Percentiles rank a stretch among this genome's conserved stretches.
phyloP scores from a whole-genome alignment of 2,797 vertebrate species.

The Ciconia nigra region DNA sequence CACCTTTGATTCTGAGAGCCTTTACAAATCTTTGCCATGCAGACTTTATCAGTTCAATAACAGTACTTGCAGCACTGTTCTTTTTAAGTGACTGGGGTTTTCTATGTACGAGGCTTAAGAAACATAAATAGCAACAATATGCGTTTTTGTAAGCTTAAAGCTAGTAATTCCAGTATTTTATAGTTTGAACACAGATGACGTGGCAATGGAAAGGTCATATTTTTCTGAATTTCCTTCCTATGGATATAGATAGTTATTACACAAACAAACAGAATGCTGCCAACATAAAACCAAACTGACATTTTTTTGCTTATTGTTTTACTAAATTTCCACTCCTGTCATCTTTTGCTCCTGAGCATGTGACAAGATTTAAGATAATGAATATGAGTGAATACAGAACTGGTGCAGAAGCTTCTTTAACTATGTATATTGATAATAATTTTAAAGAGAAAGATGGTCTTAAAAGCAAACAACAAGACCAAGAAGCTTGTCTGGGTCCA shows the following conservation, averaged over 20 bases:
- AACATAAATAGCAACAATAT: not conserved
- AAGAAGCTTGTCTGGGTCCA: not conserved
- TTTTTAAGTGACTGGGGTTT: not conserved
- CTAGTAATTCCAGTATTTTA: not conserved
- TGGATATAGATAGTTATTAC: not conserved
- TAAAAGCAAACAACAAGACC: not conserved
- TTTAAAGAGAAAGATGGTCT: not conserved
- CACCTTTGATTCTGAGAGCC: constrained; percentile 41
- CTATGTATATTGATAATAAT: not conserved
- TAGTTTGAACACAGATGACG: not conserved
- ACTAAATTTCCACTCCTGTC: not conserved
- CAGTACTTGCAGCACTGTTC: not conserved
- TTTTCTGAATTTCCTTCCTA: not conserved
- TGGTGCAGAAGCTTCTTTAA: not conserved
- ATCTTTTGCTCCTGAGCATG: not conserved
- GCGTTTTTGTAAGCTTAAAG: not conserved
- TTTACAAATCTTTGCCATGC: constrained; percentile 20
- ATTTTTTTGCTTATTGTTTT: not conserved
- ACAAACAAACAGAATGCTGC: not conserved
- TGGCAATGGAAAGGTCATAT: not conserved
- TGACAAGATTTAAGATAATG: not conserved
- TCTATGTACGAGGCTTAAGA: not conserved
- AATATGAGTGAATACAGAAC: not conserved
- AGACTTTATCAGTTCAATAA: constrained; percentile 29
- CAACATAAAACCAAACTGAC: not conserved